Evolutionary conservation across 1,140 invertebrate species (phyloP).

Genomic region (Dinoponera quadriceps): DNA sequence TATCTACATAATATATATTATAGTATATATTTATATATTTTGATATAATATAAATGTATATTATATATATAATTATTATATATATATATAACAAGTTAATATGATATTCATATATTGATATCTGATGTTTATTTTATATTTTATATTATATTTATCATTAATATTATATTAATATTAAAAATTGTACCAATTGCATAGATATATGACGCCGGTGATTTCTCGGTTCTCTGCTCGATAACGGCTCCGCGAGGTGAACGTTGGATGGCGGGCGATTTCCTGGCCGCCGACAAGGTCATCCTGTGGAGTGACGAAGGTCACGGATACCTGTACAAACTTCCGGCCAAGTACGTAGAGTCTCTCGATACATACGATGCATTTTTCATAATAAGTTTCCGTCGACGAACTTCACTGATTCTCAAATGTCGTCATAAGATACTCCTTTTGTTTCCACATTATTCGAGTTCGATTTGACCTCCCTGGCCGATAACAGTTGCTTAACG

Average conservation of each 20-base stretch:
- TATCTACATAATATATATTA: too few species aligned
- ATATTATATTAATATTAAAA: constrained; percentile 2
- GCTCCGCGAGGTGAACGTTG: constrained; percentile 94
- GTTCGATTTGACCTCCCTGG: constrained; percentile 7
- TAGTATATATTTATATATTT: too few species aligned
- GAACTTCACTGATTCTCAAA: constrained; percentile 1
- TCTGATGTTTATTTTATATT: neutral
- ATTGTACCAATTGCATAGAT: constrained; percentile 87
- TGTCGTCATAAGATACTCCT: constrained; percentile 3
- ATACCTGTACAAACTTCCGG: constrained; percentile 97
- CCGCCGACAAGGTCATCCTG: constrained; percentile 95
- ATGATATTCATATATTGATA: too few species aligned
- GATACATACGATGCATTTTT: neutral
- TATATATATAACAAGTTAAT: too few species aligned
- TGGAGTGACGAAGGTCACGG: constrained; percentile 98
- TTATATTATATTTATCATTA: constrained; percentile 27
- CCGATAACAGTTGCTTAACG: constrained; percentile 33
- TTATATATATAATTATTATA: too few species aligned
- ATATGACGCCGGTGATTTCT: constrained; percentile 96
- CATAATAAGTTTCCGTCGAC: neutral
- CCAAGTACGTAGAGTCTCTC: constrained; percentile 91
- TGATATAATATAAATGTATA: too few species aligned
- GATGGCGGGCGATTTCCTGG: constrained; percentile 97
- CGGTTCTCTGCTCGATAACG: constrained; percentile 95
- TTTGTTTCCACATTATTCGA: constrained; percentile 7